These are phyloP conservation scores for Carterocephalus palaemon DNA, from an alignment of 2,888 invertebrate genomes.

Conservation along the genomic window DNA sequence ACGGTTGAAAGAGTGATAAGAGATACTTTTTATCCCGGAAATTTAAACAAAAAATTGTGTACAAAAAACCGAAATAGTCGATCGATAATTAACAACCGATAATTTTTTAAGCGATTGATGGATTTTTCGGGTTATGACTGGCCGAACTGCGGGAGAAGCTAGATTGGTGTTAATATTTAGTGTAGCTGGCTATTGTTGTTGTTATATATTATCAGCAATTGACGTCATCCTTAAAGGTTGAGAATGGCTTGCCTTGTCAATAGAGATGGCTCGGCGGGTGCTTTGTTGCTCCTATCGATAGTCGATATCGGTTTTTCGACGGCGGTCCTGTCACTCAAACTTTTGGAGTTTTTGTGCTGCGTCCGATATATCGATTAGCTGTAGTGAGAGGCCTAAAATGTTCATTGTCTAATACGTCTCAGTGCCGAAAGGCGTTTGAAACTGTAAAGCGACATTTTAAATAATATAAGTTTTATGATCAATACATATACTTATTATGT, in stretches of 20 bases:
- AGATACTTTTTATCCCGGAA: too few relatives aligned
- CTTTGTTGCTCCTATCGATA: constrained; percentile 66
- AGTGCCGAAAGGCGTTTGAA: constrained; percentile 15
- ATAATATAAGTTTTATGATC: not conserved
- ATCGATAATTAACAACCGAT: too few relatives aligned
- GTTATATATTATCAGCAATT: too few relatives aligned
- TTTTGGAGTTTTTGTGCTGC: constrained; percentile 61
- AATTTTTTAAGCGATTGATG: too few relatives aligned
- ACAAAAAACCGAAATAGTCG: too few relatives aligned
- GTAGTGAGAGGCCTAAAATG: constrained; percentile 34
- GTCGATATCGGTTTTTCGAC: constrained; percentile 70
- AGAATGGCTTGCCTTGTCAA: constrained; percentile 49
- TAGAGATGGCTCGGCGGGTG: constrained; percentile 69
- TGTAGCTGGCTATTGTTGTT: too few relatives aligned
- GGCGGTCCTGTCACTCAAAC: constrained; percentile 78
- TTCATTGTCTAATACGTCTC: constrained; percentile 21
- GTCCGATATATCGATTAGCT: constrained; percentile 58
- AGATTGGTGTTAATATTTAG: too few relatives aligned
- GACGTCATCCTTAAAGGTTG: too few relatives aligned
- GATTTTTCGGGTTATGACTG: too few relatives aligned
- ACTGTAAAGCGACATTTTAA: constrained; percentile 4
- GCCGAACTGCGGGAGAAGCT: too few relatives aligned
- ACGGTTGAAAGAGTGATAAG: too few relatives aligned
- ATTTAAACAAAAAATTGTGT: too few relatives aligned
- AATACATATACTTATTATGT: not conserved